A percentile compares a stretch with the other conserved stretches of the same genome.
These are phyloP conservation scores for Sminthurides bifidus DNA, from an alignment of 1,140 invertebrate genomes.

Conservation along the genomic window DNA sequence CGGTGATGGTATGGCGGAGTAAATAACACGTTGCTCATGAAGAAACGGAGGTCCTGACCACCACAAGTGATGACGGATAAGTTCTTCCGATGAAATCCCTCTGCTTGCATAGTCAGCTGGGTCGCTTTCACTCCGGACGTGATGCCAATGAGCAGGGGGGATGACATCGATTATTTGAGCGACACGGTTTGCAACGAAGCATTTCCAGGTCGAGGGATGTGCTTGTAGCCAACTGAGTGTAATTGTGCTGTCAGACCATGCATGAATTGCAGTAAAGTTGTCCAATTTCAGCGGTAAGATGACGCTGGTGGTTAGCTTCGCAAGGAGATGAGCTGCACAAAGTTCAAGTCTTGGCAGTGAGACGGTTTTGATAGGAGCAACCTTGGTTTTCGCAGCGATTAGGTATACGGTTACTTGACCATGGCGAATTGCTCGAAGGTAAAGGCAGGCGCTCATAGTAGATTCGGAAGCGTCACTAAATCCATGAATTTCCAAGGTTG, in stretches of 20 bases:
- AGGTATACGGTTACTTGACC: conserved; percentile 14
- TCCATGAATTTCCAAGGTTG: conserved; percentile 7
- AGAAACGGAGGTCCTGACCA: conserved; percentile 35
- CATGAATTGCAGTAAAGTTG: background rate
- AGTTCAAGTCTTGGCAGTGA: conserved; percentile 33
- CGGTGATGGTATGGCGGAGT: background rate
- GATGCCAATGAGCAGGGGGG: conserved; percentile 30
- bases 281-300: background rate
- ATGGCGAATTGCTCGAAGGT: background rate
- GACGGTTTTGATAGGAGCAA: conserved; percentile 27
- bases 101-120: conserved; percentile 39
- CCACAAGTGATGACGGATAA: conserved; percentile 35
- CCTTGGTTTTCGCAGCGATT: conserved; percentile 30
- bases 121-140: conserved; percentile 34
- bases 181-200: conserved; percentile 38
- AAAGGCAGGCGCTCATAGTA: conserved; percentile 3
- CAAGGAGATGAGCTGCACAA: conserved; percentile 32
- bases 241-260: conserved; percentile 36
- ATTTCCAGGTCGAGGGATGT: conserved; percentile 33
- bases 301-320: conserved; percentile 5
- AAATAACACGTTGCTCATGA: background rate
- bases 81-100: conserved; percentile 31
- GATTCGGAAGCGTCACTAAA: conserved; percentile 13
- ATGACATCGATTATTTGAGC: conserved; percentile 34
- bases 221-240: conserved; percentile 35